Evolutionary conservation across 2,888 invertebrate species (phyloP).

Genomic region (Amiota communis): DNA sequence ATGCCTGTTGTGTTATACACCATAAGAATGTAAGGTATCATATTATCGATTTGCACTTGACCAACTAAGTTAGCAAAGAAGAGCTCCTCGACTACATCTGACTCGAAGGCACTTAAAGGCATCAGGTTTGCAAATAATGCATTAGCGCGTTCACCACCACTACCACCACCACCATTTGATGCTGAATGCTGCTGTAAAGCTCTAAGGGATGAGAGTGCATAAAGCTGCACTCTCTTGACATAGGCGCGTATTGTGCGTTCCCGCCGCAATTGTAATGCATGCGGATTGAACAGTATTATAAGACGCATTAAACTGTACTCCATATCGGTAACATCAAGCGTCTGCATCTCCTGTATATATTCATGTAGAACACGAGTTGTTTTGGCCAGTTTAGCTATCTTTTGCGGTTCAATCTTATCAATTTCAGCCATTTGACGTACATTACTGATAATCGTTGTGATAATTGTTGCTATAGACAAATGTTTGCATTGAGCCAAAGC

Average conservation of each 20-base stretch:
- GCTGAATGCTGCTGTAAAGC: slow-evolving; percentile 51
- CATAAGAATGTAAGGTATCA: slow-evolving; percentile 92
- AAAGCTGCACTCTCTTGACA: slow-evolving; percentile 66
- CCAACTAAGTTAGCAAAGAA: slow-evolving; percentile 94
- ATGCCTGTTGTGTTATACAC: slow-evolving; percentile 66
- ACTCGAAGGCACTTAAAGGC: slow-evolving; percentile 81
- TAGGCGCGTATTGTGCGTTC: slow-evolving; percentile 62
- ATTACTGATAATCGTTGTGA: slow-evolving; percentile 83
- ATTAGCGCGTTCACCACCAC: slow-evolving; percentile 75
- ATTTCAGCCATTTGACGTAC: slow-evolving; percentile 71
- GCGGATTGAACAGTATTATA: slow-evolving; percentile 86
- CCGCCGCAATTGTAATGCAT: slow-evolving; percentile 73
- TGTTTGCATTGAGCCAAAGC: slow-evolving; percentile 87
- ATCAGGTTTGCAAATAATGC: slow-evolving; percentile 77
- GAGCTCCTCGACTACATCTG: slow-evolving; percentile 88
- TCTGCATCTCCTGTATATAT: slow-evolving; percentile 83
- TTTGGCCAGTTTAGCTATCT: slow-evolving; percentile 84
- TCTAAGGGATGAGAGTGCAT: slow-evolving; percentile 62
- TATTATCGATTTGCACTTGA: slow-evolving; percentile 94
- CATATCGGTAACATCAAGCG: slow-evolving; percentile 83
- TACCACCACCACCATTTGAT: too few relatives aligned
- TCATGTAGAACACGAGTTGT: slow-evolving; percentile 88
- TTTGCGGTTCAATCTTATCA: slow-evolving; percentile 84
- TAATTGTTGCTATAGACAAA: slow-evolving; percentile 84
- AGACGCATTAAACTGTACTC: slow-evolving; percentile 93